phyloP scores from a whole-genome alignment of 2,113 vertebrate genomes.

The Seriola aureovittata region DNA sequence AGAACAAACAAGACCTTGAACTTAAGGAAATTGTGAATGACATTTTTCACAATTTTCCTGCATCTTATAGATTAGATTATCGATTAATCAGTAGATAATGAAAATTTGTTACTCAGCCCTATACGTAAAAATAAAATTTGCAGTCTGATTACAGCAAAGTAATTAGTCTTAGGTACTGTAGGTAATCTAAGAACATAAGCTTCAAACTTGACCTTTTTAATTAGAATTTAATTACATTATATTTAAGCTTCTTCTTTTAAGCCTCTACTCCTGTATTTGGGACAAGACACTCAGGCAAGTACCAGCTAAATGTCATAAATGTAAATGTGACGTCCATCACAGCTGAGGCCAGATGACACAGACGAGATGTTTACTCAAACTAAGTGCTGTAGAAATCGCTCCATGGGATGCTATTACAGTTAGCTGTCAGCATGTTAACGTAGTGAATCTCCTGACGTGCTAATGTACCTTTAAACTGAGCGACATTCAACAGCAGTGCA shows the following conservation, averaged over 20 bases:
- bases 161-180: conserved; percentile 18
- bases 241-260: conserved; percentile 40
- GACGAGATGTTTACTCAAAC: conserved; percentile 5
- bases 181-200: conserved; percentile 36
- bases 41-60: background rate
- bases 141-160: conserved; percentile 22
- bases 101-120: background rate
- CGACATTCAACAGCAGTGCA: conserved; percentile 18
- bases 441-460: conserved; percentile 15
- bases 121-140: background rate
- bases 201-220: conserved; percentile 10
- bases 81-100: background rate
- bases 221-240: conserved; percentile 45
- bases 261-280: background rate
- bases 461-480: conserved; percentile 40
- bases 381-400: conserved; percentile 1
- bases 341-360: conserved; percentile 5
- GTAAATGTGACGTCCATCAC: background rate
- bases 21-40: background rate
- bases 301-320: background rate
- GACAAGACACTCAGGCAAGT: conserved; percentile 3
- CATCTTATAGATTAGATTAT: background rate
- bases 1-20: too few relatives aligned
- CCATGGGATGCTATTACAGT: conserved; percentile 37
- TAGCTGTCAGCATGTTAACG: conserved; percentile 32